These are phyloP conservation scores for Melieria omissa DNA, from an alignment of 2,888 invertebrate species.

Conservation along the genomic window DNA sequence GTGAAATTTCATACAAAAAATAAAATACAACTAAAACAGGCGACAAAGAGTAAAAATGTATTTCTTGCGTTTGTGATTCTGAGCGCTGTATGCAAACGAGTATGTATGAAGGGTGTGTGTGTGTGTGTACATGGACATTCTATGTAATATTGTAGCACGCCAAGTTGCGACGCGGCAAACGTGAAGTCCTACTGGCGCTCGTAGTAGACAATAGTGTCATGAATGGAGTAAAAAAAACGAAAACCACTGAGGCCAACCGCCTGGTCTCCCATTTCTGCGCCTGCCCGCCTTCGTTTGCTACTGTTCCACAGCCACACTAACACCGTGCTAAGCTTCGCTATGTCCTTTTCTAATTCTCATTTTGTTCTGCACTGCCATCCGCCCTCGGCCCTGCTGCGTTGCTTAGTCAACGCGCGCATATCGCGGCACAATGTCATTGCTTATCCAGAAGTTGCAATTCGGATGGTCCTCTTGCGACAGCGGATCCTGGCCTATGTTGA, in stretches of 20 bases:
- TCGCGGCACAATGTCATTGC: conserved; percentile 78
- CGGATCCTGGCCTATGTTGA: conserved; percentile 79
- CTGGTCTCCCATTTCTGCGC: neutral
- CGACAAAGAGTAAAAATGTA: neutral
- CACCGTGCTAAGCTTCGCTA: neutral
- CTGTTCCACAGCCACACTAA: conserved; percentile 15
- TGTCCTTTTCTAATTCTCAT: neutral
- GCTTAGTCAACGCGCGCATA: conserved; percentile 82
- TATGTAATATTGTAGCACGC: neutral
- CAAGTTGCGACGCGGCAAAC: neutral
- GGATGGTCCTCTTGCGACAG: conserved; percentile 74
- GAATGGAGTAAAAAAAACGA: neutral
- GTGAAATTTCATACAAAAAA: neutral
- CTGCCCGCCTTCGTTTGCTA: neutral
- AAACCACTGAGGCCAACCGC: neutral
- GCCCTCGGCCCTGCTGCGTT: neutral
- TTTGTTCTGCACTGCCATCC: neutral
- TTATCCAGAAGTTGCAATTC: conserved; percentile 82
- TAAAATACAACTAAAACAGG: neutral
- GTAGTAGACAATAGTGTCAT: neutral
- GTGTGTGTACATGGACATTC: conserved; percentile 2
- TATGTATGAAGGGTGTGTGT: conserved; percentile 4
- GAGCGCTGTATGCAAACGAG: conserved; percentile 15
- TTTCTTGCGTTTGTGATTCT: neutral
- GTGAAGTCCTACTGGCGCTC: neutral